Evolutionary conservation across 2,888 invertebrate species (phyloP).

Genomic region (Agrypnus murinus): DNA sequence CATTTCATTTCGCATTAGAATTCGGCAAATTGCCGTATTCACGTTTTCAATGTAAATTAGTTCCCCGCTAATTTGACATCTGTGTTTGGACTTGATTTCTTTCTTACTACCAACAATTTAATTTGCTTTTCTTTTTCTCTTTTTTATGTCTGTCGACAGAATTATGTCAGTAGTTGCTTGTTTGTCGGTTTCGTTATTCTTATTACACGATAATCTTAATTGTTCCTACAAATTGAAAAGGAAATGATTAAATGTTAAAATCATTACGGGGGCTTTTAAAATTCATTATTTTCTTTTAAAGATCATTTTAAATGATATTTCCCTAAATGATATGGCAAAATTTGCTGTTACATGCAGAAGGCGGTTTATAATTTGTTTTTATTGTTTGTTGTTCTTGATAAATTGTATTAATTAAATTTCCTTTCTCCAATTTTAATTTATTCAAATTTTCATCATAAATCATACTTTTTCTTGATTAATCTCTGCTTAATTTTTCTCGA

Average conservation of each 20-base stretch:
- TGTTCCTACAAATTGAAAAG: too few species aligned
- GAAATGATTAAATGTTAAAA: too few species aligned
- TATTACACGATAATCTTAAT: too few species aligned
- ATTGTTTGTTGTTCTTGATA: conserved; percentile 12
- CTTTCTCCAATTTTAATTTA: conserved; percentile 21
- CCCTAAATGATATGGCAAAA: background rate
- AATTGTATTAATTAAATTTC: background rate
- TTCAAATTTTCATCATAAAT: background rate
- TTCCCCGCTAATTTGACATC: conserved; percentile 62
- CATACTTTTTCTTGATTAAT: too few species aligned
- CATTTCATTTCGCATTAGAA: conserved; percentile 51
- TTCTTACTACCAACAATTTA: conserved; percentile 14
- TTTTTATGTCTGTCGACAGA: background rate
- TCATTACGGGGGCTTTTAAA: background rate
- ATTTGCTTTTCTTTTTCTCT: conserved; percentile 2
- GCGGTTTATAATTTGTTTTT: background rate
- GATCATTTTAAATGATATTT: background rate
- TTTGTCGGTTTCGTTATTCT: too few species aligned
- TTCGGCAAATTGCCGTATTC: conserved; percentile 29
- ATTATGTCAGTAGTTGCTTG: conserved; percentile 8
- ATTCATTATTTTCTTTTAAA: background rate
- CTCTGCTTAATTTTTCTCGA: too few species aligned
- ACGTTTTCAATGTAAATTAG: conserved; percentile 62
- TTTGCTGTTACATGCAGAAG: conserved; percentile 14
- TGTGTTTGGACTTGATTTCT: conserved; percentile 56